phyloP scores from a whole-genome alignment of 1,140 invertebrate species.

The Neuroterus valhalla region DNA sequence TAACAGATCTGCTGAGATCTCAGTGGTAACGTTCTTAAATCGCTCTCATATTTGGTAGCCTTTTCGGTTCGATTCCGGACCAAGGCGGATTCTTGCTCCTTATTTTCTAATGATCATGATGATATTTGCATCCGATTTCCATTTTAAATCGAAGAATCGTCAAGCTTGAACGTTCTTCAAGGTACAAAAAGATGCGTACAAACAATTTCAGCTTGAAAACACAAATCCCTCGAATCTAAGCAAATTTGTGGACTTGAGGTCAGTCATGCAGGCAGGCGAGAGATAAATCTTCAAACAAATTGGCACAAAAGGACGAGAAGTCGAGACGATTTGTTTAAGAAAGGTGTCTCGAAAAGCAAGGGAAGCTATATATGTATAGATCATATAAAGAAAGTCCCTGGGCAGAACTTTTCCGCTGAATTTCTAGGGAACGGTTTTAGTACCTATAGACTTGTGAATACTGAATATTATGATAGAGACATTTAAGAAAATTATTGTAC shows the following conservation, averaged over 20 bases:
- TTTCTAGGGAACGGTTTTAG: background rate
- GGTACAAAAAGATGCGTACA: too few species aligned
- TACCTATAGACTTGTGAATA: background rate
- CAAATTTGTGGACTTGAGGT: background rate
- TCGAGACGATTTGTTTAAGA: background rate
- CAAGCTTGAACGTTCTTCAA: too few species aligned
- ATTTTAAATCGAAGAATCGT: too few species aligned
- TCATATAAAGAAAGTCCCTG: too few species aligned
- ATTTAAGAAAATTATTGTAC: background rate
- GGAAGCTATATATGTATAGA: background rate
- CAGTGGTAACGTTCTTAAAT: too few species aligned
- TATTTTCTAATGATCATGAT: too few species aligned
- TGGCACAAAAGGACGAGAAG: background rate
- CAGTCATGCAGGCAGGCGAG: background rate
- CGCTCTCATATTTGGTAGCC: too few species aligned
- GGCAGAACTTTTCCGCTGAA: background rate
- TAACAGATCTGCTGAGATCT: too few species aligned
- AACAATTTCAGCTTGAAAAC: background rate
- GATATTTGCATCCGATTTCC: too few species aligned
- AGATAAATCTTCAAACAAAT: conserved; percentile 21
- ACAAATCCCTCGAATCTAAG: background rate
- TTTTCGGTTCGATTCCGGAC: too few species aligned
- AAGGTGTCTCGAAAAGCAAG: background rate
- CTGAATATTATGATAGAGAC: background rate
- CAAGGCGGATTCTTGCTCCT: too few species aligned